Conservation (phyloP, 2,113 vertebrate genomes). For the Falcunculus frontatus region DNA sequence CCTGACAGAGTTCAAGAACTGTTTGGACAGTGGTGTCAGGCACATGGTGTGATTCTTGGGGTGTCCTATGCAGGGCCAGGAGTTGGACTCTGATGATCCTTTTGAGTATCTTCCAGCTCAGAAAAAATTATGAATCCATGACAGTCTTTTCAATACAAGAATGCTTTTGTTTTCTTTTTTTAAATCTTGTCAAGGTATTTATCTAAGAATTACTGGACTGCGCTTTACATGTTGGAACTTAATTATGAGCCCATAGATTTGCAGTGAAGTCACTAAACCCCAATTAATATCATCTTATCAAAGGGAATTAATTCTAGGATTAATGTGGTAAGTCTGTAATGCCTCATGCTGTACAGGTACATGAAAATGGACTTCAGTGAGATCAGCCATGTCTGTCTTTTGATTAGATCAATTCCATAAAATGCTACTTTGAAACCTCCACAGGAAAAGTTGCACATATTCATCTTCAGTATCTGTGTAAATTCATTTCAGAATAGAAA, state of each 20-base stretch:
- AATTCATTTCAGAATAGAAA: background rate
- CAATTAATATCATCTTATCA: background rate
- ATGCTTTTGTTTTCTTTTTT: background rate
- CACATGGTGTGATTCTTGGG: background rate
- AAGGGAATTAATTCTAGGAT: background rate
- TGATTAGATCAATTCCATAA: background rate
- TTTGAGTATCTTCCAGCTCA: background rate
- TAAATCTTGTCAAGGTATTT: background rate
- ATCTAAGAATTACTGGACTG: background rate
- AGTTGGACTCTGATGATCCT: background rate
- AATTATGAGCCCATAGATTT: background rate
- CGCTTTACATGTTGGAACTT: background rate
- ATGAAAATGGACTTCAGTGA: background rate
- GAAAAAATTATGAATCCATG: background rate
- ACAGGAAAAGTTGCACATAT: background rate
- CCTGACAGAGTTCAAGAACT: background rate
- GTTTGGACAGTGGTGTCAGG: fast-evolving
- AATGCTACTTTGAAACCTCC: background rate
- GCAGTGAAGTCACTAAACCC: background rate
- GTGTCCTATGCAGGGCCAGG: no score
- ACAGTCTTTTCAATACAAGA: background rate
- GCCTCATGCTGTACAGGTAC: background rate
- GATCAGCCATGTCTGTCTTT: background rate
- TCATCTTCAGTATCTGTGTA: background rate
- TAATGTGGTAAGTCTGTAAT: background rate